Base-by-base conservation (phyloP, 2,888 invertebrate species). In the Diaprepes abbreviatus region DNA sequence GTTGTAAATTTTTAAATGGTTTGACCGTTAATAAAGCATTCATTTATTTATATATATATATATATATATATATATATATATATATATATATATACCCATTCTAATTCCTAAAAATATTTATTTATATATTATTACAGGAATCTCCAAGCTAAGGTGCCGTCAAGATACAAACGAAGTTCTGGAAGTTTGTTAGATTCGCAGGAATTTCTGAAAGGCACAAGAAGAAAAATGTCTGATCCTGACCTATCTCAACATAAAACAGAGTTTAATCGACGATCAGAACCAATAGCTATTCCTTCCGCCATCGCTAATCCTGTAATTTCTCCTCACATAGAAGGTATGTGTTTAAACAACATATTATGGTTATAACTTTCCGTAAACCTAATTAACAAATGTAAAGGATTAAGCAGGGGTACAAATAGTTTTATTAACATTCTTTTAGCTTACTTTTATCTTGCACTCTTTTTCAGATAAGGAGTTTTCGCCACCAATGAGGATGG, bases 171-270 rank as follows among this genome's bases (percentile, higher is more conserved):
- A 80, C 92, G 93, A 81, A 92, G 91, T 0, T 93, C 93, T 7
- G 4, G 92, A 88, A 72, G 86, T 80, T 87, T 91, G 2, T 88
- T 91, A 5, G 86, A 87, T 21, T 83, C 88, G 0, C 80, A 84
- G 6, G 80, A 87, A 43, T 74, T 85, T 74, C 75, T 74, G 73
- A 82, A 85, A 74, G 84, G 88, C 3, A 87, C 90, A 71, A 89
- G 92, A 69, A 87, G 94, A 48, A 94, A 95, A 85, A 90, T 94
- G 89, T 95, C 95, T 0, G 95, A 95, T 84, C 95, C 95, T 0
- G 94, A 95, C 81, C 93, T 95, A 79, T 92, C 92, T 84, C 93
- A 54, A 7, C 66, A 66, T 43, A 31, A 76, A 77, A 68, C 68
- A 33, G 76, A 79, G 36, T 74, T 78, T 7, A 79, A 78, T 52